Base-by-base conservation (phyloP, 2,113 vertebrate species). In the Polypterus senegalus region DNA sequence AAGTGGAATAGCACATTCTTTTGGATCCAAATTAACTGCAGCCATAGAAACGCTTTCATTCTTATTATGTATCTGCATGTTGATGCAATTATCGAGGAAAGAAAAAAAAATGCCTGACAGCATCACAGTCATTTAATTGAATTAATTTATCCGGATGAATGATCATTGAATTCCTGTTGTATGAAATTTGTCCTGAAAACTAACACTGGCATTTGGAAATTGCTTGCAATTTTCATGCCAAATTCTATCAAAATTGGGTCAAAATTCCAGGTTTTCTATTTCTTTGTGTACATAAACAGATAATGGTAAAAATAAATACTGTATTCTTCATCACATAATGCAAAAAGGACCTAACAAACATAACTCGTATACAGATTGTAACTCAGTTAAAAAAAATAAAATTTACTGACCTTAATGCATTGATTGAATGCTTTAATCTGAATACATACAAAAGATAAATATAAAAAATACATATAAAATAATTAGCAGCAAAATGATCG, bases 111-210 rank as follows among this genome's bases (percentile, higher is more conserved):
- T 80, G 87, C 86, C 86, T 90, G 77, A 89, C 86, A 89, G 88
- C 85, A 83, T 79, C 83, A 83, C 81, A 87, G 79, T 82, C 86
- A 90, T 89, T 87, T 87, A 87, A 89, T 90, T 91, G 82, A 91
- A 92, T 94, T 91, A 87, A 89, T 92, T 93, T 87, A 88, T 86
- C 82, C 70, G 80, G 79, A 73, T 88, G 79, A 89, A 88, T 84
- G 87, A 83, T 78, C 81, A 83, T 75, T 78, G 81, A 81, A 87
- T 85, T 86, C 76, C 71, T 79, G 79, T 78, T 89, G 81, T 81
- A 81, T 79, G 73, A 85, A 84, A 84, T 83, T 76, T 86, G 78
- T 79, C 74, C 80, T 77, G 75, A 79, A 83, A 82, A 87, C 83
- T 79, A 85, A 86, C 78, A 86, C 76, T 84, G 79, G 75, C 78